These are phyloP conservation scores for Pachycephala philippinensis DNA, from an alignment of 2,113 vertebrate species.

Conservation along the genomic window DNA sequence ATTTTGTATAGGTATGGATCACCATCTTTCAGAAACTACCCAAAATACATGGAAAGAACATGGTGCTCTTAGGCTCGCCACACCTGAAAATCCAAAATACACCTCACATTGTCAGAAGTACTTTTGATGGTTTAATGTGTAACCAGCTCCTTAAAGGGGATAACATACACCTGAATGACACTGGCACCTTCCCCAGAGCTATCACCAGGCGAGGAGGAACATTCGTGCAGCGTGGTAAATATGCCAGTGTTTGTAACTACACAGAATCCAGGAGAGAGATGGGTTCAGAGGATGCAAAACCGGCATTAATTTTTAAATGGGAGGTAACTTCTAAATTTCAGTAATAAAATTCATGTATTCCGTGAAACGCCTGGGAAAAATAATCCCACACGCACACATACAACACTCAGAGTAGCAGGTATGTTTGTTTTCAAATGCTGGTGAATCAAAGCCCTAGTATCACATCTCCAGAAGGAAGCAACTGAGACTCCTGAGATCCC, in stretches of 20 bases:
- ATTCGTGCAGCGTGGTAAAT: rapidly evolving
- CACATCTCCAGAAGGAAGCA: not conserved
- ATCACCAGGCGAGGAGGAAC: not conserved
- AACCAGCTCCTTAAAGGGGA: not conserved
- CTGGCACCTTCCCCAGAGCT: not conserved
- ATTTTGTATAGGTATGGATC: not conserved
- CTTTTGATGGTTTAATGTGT: not conserved
- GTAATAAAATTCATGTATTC: not conserved
- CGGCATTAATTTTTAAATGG: not conserved
- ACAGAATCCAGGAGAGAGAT: not conserved
- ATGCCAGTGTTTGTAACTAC: not conserved
- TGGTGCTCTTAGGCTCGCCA: not conserved
- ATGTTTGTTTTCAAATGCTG: not conserved
- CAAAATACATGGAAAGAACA: not conserved
- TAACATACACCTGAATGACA: not conserved
- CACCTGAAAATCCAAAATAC: not conserved
- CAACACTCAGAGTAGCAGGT: not conserved
- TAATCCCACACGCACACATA: not conserved
- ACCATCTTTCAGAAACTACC: not conserved
- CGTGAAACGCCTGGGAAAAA: not conserved
- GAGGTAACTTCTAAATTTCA: not conserved
- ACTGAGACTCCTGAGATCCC: not conserved
- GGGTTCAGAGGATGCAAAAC: not conserved
- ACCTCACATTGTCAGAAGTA: not conserved
- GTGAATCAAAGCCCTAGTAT: not conserved